Percentiles rank a stretch among this genome's conserved stretches.
These are phyloP conservation scores for Diorhabda elongata DNA, from an alignment of 1,140 invertebrate species.

Conservation along the genomic window DNA sequence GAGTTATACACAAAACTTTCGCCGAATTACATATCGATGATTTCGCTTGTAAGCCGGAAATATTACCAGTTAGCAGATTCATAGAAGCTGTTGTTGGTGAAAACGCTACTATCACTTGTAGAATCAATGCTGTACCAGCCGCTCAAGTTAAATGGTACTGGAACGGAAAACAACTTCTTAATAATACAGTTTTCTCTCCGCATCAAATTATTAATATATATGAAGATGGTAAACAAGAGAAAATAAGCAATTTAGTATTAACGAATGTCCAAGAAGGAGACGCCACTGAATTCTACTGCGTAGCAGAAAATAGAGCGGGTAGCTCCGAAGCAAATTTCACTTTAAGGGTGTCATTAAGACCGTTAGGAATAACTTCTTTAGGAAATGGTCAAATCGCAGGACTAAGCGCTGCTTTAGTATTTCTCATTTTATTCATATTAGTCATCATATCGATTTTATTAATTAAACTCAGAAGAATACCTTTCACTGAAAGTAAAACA, in stretches of 20 bases:
- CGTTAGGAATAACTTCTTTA: constrained; percentile 72
- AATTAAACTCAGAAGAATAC: constrained; percentile 63
- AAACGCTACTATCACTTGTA: constrained; percentile 79
- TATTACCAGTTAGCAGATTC: constrained; percentile 68
- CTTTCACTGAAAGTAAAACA: constrained; percentile 70
- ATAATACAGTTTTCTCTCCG: constrained; percentile 75
- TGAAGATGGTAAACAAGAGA: constrained; percentile 70
- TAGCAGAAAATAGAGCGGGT: constrained; percentile 87
- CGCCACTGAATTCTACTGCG: constrained; percentile 84
- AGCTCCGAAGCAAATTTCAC: constrained; percentile 90
- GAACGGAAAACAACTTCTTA: constrained; percentile 74
- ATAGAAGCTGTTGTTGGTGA: constrained; percentile 74
- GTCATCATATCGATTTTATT: constrained; percentile 70
- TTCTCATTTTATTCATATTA: constrained; percentile 72
- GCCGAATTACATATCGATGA: constrained; percentile 73
- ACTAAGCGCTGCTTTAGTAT: constrained; percentile 74
- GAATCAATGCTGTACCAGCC: constrained; percentile 74
- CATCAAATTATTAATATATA: constrained; percentile 76
- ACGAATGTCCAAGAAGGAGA: constrained; percentile 85
- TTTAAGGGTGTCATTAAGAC: constrained; percentile 70
- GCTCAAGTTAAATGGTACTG: constrained; percentile 82
- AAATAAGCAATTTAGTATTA: constrained; percentile 74
- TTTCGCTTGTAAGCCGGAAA: constrained; percentile 82
- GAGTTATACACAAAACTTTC: constrained; percentile 65
- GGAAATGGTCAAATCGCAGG: constrained; percentile 82